Evolutionary conservation across 2,113 vertebrate genomes (phyloP), one percentile per base, ranked within the genome.

Genomic region (Cottus gobio): DNA sequence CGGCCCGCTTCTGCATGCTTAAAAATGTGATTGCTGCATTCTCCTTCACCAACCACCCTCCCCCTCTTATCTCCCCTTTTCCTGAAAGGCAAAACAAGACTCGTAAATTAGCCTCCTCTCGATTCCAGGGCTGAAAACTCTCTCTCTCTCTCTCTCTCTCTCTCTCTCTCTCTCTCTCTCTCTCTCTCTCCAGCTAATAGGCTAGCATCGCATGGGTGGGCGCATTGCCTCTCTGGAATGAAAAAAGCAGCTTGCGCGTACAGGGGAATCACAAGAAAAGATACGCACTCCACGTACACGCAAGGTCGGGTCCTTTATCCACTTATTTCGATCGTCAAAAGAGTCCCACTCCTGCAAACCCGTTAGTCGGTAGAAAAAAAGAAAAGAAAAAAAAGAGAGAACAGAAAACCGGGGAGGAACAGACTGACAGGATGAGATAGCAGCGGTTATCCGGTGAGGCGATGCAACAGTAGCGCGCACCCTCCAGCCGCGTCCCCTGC

Each of bases 1-100:
- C 95, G 89, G 94, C 94, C 94, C 93, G 88, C 87, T 93, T 91
- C 95, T 96, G 95, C 91, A 94, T 94, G 91, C 93, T 94, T 92
- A 93, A 91, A 94, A 94, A 91, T 89, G 85, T 90, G 87, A 92
- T 88, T 93, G 93, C 94, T 95, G 95, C 94, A 95, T 95, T 95
- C 93, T 95, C 94, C 94, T 94, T 94, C 91, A 93, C 90, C 92
- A 85, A 87, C 87, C 87, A 84, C 90, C 91, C 89, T 89, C 93
- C 91, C 89, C 87, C 85, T 85, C 87, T 86, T 83, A 87, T 90
- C 87, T 85, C 77, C 79, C 64, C 81, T 89, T 90, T 91, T 94
- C 91, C 90, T 92, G 87, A 93, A 94, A 95, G 91, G 86, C 91
- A 90, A 94, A 92, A 90, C 91, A 92, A 90, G 87, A 92, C 93